Percentiles rank a stretch among this genome's conserved stretches.
These are phyloP conservation scores for Bombylius discolor DNA, from an alignment of 2,888 invertebrate genomes.

Conservation along the genomic window DNA sequence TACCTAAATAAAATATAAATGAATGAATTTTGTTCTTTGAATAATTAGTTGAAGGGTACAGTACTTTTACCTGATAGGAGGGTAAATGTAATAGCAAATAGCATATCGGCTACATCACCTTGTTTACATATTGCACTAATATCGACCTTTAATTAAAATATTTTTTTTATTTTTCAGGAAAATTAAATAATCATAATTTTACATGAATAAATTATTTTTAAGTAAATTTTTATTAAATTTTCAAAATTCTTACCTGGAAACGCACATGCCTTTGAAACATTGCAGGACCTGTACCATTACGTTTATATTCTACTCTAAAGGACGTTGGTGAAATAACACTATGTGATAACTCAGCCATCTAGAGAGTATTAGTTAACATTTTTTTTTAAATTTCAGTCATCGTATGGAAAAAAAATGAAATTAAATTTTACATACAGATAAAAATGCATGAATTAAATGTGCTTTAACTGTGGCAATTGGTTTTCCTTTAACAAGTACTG, in stretches of 20 bases:
- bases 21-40: conserved; percentile 14
- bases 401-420: not conserved
- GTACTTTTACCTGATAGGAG: conserved; percentile 66
- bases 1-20: conserved; percentile 47
- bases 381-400: not conserved
- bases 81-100: conserved; percentile 91
- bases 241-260: conserved; percentile 52
- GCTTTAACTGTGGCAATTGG: conserved; percentile 95
- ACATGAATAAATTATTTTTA: not conserved
- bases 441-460: conserved; percentile 94
- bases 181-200: not conserved
- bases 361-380: conserved; percentile 11
- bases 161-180: not conserved
- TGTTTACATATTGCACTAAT: conserved; percentile 74
- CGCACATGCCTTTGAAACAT: conserved; percentile 95
- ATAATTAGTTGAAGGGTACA: not conserved
- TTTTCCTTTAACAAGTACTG: conserved; percentile 91
- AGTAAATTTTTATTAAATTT: not conserved
- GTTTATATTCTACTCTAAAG: conserved; percentile 93
- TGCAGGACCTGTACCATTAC: conserved; percentile 84
- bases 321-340: conserved; percentile 97
- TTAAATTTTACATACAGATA: conserved; percentile 62
- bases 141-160: conserved; percentile 61
- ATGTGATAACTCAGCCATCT: conserved; percentile 94
- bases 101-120: conserved; percentile 48